Conservation (phyloP, 2,797 vertebrate species). For the Danio albolineatus region DNA sequence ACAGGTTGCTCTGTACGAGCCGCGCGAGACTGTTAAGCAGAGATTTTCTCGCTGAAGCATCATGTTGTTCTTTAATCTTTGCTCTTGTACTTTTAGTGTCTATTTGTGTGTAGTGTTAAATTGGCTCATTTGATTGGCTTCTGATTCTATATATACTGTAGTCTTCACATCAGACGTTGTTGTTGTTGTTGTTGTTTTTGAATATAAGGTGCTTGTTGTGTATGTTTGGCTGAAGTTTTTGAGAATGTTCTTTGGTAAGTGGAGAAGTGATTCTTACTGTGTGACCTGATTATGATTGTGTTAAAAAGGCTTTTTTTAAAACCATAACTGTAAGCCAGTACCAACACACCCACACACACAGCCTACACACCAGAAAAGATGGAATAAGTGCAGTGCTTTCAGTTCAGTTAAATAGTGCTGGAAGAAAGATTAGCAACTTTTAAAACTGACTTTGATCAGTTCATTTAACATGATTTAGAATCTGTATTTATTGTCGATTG, state of each 20-base stretch:
- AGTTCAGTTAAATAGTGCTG: background rate
- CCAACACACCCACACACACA: slow-evolving; percentile 32
- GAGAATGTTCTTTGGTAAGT: background rate
- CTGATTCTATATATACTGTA: background rate
- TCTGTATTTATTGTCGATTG: background rate
- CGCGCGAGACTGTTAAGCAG: background rate
- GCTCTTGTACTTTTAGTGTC: background rate
- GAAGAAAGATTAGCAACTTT: background rate
- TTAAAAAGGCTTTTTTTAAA: background rate
- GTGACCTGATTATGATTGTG: background rate
- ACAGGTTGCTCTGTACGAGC: slow-evolving; percentile 28
- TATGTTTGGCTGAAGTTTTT: background rate
- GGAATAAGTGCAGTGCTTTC: background rate
- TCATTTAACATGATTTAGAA: background rate
- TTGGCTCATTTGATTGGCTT: background rate
- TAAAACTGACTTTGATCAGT: background rate
- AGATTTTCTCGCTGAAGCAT: slow-evolving; percentile 1
- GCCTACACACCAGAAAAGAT: slow-evolving; percentile 20
- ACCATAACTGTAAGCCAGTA: background rate
- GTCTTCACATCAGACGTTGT: background rate
- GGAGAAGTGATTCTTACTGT: background rate
- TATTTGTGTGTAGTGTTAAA: background rate
- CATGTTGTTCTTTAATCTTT: background rate
- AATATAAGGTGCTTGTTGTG: background rate
- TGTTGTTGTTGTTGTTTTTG: background rate